Percentiles rank a stretch among this genome's conserved stretches.
Evolutionary conservation across 2,113 vertebrate genomes (phyloP).

Genomic region (Pygoscelis antarcticus): DNA sequence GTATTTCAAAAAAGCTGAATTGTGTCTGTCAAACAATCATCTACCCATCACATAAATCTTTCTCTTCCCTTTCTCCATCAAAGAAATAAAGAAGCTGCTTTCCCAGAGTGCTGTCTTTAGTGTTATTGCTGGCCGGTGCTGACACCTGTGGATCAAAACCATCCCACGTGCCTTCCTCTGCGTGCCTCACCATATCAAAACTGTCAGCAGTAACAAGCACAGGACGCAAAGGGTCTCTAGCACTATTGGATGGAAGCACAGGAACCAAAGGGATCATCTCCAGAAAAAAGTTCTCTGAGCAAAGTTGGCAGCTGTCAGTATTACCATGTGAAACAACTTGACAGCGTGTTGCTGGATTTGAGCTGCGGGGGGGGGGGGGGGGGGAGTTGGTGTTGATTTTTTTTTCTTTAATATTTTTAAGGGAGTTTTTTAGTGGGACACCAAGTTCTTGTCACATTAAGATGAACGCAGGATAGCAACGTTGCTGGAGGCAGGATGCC

Average conservation of each 20-base stretch:
- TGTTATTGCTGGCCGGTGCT: background rate
- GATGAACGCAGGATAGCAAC: background rate
- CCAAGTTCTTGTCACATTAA: constrained; percentile 35
- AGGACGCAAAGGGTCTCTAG: background rate
- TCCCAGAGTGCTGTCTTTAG: background rate
- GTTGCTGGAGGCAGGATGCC: constrained; percentile 13
- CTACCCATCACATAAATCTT: background rate
- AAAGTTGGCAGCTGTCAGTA: constrained; percentile 55
- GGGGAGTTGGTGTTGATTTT: background rate
- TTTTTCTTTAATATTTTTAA: background rate
- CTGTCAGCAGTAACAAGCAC: constrained; percentile 49
- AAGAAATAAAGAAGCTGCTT: background rate
- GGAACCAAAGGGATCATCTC: constrained; percentile 20
- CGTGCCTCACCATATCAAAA: constrained; percentile 10
- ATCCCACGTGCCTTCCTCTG: background rate
- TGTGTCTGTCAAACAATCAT: background rate
- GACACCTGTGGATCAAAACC: constrained; percentile 48
- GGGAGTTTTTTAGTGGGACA: background rate
- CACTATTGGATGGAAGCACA: background rate
- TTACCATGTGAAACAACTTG: background rate
- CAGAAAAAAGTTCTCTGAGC: background rate
- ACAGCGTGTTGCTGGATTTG: background rate
- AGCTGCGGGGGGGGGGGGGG: rapidly evolving
- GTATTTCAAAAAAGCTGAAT: background rate
- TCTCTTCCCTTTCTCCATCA: background rate